phyloP scores from a whole-genome alignment of 1,140 invertebrate species.

The Diorhabda carinulata region DNA sequence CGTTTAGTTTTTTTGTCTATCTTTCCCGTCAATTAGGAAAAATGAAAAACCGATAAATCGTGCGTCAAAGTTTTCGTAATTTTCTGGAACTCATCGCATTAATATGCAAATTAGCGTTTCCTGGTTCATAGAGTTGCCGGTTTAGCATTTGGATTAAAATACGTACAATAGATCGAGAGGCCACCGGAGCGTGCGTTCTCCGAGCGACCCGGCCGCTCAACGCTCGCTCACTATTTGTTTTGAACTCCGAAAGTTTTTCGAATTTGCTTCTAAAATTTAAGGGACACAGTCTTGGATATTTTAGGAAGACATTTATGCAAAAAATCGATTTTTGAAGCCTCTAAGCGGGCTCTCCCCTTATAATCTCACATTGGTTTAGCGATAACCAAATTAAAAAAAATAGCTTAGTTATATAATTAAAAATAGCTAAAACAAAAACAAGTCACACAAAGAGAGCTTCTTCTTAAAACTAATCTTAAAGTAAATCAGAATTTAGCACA shows the following conservation, averaged over 20 bases:
- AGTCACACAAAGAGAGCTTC: too few relatives aligned
- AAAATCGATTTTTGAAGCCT: constrained; percentile 1
- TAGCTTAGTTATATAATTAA: too few relatives aligned
- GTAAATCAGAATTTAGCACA: too few relatives aligned
- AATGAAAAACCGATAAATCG: constrained; percentile 3
- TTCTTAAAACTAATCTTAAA: too few relatives aligned
- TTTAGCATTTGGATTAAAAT: too few relatives aligned
- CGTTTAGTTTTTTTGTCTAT: neutral
- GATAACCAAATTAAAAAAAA: too few relatives aligned
- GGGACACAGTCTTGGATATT: neutral
- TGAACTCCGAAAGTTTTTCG: neutral
- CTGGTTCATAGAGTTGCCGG: too few relatives aligned
- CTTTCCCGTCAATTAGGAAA: neutral
- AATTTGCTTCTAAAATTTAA: neutral
- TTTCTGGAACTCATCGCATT: neutral
- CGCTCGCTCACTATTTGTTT: neutral
- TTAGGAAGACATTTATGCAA: neutral
- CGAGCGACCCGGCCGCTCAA: neutral
- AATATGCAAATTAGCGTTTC: neutral
- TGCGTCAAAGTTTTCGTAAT: neutral
- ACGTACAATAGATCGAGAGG: too few relatives aligned
- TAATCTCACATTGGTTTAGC: too few relatives aligned
- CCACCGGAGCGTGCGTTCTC: too few relatives aligned
- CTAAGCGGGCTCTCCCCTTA: neutral
- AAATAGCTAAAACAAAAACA: too few relatives aligned